Conservation (phyloP, 1,140 invertebrate species). For the Nixonia krombeini region DNA sequence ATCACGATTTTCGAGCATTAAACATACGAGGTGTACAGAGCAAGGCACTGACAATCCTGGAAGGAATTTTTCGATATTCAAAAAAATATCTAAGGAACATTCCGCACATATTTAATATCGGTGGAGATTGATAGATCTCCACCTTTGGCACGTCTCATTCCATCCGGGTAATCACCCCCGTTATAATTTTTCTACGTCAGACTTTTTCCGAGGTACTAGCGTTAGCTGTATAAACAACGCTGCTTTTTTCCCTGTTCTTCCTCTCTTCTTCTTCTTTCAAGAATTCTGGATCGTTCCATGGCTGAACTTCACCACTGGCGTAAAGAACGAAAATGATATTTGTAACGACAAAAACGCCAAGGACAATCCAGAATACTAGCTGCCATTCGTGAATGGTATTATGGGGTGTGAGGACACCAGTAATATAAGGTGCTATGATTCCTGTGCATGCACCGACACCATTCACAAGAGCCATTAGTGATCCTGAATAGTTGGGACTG, state of each 20-base stretch:
- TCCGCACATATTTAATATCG: too few relatives aligned
- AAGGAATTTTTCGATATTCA: too few relatives aligned
- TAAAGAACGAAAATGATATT: slow-evolving; percentile 81
- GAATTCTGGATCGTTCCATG: slow-evolving; percentile 76
- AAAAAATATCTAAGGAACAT: too few relatives aligned
- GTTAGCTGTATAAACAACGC: neutral
- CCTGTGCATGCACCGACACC: slow-evolving; percentile 86
- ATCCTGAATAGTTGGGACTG: slow-evolving; percentile 86
- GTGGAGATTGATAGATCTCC: too few relatives aligned
- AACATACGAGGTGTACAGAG: too few relatives aligned
- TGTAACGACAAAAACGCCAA: slow-evolving; percentile 80
- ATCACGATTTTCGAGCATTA: too few relatives aligned
- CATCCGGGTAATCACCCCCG: neutral
- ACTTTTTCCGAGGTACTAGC: too few relatives aligned
- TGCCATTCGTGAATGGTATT: slow-evolving; percentile 84
- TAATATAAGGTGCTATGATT: slow-evolving; percentile 83
- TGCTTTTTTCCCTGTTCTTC: slow-evolving; percentile 19
- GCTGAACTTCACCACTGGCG: slow-evolving; percentile 80
- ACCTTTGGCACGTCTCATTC: neutral
- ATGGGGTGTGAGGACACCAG: slow-evolving; percentile 82
- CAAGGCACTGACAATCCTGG: too few relatives aligned
- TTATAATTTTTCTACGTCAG: neutral
- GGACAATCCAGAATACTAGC: slow-evolving; percentile 85
- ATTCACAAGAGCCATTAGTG: slow-evolving; percentile 87
- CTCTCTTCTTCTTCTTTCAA: slow-evolving; percentile 18